phyloP scores from a whole-genome alignment of 2,888 invertebrate species.

The Cheilosia urbana region DNA sequence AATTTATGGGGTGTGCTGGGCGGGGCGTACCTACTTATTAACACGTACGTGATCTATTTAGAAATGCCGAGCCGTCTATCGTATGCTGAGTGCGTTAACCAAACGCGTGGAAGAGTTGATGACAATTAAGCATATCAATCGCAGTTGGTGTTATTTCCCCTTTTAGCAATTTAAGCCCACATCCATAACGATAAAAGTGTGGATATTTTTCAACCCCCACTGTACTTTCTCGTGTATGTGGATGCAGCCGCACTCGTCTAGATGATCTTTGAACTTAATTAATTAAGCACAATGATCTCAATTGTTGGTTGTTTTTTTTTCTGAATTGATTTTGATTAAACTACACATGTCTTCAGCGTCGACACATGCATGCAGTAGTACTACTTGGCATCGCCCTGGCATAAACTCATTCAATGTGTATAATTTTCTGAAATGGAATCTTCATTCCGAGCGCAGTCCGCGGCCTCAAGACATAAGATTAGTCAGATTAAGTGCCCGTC shows the following conservation, averaged over 20 bases:
- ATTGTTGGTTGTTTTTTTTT: slow-evolving; percentile 79
- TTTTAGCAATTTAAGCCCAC: slow-evolving; percentile 1
- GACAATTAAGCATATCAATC: slow-evolving; percentile 11
- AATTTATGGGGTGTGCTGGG: neutral
- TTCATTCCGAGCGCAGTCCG: slow-evolving; percentile 45
- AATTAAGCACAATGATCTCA: slow-evolving; percentile 84
- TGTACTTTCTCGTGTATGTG: slow-evolving; percentile 32
- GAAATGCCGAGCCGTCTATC: neutral
- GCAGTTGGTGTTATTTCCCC: neutral
- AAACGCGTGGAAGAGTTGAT: neutral
- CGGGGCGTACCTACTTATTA: neutral
- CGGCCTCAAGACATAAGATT: slow-evolving; percentile 55
- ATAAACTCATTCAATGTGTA: slow-evolving; percentile 61
- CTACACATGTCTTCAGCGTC: slow-evolving; percentile 71
- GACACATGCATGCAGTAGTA: slow-evolving; percentile 64
- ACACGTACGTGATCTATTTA: slow-evolving; percentile 1
- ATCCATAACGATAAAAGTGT: neutral
- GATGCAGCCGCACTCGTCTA: slow-evolving; percentile 72
- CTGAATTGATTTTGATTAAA: slow-evolving; percentile 75
- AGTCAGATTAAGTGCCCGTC: slow-evolving; percentile 60
- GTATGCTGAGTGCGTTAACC: neutral
- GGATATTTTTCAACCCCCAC: slow-evolving; percentile 54
- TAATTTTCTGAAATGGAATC: slow-evolving; percentile 43
- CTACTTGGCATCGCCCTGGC: slow-evolving; percentile 56
- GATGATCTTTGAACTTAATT: slow-evolving; percentile 84